Evolutionary conservation across 2,113 vertebrate genomes (phyloP).

Genomic region (Triplophysa tibetana): DNA sequence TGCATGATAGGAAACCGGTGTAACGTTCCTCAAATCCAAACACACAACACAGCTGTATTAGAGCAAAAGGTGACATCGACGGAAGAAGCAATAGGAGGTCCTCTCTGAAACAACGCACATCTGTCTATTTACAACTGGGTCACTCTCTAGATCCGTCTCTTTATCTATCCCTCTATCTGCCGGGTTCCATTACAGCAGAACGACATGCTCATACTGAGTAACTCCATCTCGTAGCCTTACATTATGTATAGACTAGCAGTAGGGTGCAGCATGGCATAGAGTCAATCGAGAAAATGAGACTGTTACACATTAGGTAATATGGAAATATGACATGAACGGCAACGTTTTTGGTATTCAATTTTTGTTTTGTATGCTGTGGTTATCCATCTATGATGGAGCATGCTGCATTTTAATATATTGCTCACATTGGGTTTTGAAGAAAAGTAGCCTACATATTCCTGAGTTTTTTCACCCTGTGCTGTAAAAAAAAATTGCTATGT

Average conservation of each 20-base stretch:
- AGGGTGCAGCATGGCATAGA: slow-evolving; percentile 3
- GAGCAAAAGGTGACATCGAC: slow-evolving; percentile 9
- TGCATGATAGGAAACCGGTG: slow-evolving; percentile 4
- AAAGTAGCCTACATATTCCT: no score
- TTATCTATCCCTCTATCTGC: slow-evolving; percentile 18
- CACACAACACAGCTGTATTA: slow-evolving; percentile 21
- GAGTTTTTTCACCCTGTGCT: no score
- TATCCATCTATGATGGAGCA: no score
- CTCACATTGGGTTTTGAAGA: no score
- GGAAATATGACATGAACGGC: no score
- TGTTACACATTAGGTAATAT: no score
- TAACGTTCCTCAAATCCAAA: slow-evolving; percentile 23
- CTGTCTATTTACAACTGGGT: slow-evolving; percentile 1
- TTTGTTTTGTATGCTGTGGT: no score
- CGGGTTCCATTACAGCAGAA: slow-evolving; percentile 34
- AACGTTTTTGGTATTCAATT: no score
- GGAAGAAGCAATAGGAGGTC: slow-evolving; percentile 18
- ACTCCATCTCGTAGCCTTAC: slow-evolving; percentile 56
- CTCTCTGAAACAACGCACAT: background rate
- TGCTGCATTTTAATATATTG: no score
- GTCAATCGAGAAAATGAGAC: background rate
- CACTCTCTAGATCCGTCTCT: background rate
- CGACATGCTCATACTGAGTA: slow-evolving; percentile 53
- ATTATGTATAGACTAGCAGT: slow-evolving; percentile 64
- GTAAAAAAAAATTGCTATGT: no score